Percentiles rank a stretch among this genome's conserved stretches.
phyloP scores from a whole-genome alignment of 2,888 invertebrate species.

The Zonitis immaculata region DNA sequence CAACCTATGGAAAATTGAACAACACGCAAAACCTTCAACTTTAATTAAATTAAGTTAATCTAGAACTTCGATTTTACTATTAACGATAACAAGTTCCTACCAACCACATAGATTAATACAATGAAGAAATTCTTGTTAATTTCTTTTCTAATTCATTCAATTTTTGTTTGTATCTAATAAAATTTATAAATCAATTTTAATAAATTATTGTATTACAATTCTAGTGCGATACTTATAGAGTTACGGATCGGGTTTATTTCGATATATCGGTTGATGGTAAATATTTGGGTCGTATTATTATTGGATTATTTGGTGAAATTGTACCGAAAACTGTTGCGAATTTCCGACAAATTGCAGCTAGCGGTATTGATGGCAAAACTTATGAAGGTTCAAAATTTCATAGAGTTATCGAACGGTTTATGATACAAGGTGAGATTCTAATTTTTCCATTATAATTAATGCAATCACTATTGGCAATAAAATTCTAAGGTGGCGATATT shows the following conservation, averaged over 20 bases:
- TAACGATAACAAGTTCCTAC: background rate
- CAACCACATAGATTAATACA: too few species aligned
- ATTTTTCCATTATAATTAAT: too few species aligned
- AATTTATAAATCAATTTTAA: background rate
- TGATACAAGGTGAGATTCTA: slow-evolving; percentile 77
- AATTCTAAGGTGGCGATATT: slow-evolving; percentile 72
- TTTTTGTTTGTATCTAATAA: background rate
- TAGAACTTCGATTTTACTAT: background rate
- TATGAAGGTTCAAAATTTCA: slow-evolving; percentile 80
- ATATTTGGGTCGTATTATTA: slow-evolving; percentile 68
- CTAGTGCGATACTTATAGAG: slow-evolving; percentile 60
- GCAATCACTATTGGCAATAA: background rate
- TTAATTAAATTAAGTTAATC: background rate
- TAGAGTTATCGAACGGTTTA: slow-evolving; percentile 81
- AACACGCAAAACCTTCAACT: background rate
- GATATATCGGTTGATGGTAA: slow-evolving; percentile 73
- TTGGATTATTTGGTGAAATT: slow-evolving; percentile 85
- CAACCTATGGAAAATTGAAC: background rate
- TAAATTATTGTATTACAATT: slow-evolving; percentile 26
- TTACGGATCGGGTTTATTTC: slow-evolving; percentile 78
- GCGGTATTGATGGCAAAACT: slow-evolving; percentile 68
- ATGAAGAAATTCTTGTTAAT: background rate
- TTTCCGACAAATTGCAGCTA: slow-evolving; percentile 74
- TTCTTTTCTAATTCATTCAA: background rate
- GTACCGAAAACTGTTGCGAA: slow-evolving; percentile 84